Evolutionary conservation across 2,797 vertebrate species (phyloP).

Genomic region (Melanogrammus aeglefinus): DNA sequence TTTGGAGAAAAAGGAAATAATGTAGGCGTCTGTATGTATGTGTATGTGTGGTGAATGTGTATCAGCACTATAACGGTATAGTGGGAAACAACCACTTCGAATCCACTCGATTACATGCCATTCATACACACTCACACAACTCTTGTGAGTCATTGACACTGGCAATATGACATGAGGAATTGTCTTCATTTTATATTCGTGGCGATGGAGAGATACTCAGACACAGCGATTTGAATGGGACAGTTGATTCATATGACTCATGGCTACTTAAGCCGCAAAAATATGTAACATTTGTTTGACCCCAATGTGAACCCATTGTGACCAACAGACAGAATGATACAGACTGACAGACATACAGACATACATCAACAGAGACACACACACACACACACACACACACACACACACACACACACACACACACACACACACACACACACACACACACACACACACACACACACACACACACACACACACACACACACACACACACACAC

Average conservation of each 20-base stretch:
- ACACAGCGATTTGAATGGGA: conserved; percentile 8
- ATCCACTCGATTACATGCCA: background rate
- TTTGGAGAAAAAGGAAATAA: background rate
- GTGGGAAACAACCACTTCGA: background rate
- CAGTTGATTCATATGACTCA: background rate
- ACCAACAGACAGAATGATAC: background rate
- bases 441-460: background rate
- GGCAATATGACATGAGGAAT: conserved; percentile 41
- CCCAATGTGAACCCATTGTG: background rate
- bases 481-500: too few species aligned
- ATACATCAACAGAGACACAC: background rate
- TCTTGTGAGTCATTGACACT: background rate
- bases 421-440: too few species aligned
- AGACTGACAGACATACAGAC: background rate
- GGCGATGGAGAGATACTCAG: conserved; percentile 43
- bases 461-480: too few species aligned
- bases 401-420: background rate
- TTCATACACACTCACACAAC: conserved; percentile 7
- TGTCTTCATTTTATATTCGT: conserved; percentile 37
- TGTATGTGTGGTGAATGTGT: background rate
- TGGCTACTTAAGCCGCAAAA: background rate
- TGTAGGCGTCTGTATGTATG: background rate
- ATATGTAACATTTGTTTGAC: background rate
- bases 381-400: background rate
- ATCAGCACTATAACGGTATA: background rate